Evolutionary conservation across 2,888 invertebrate genomes (phyloP).

Genomic region (Periphyllus acericola): DNA sequence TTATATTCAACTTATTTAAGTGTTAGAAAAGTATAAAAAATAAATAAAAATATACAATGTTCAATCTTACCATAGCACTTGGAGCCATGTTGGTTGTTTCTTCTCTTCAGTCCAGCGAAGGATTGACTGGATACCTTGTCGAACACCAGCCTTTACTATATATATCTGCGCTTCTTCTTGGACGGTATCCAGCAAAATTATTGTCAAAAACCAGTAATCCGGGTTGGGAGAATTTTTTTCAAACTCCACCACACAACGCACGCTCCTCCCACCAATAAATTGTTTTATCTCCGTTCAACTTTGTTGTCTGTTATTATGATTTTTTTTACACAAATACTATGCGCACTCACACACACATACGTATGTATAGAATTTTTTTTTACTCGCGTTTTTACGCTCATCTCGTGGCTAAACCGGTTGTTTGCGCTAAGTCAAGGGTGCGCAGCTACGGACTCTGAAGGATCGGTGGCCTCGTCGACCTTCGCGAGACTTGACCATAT

Average conservation of each 20-base stretch:
- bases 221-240: constrained; percentile 49
- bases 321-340: background rate
- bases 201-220: constrained; percentile 60
- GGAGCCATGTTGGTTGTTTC: constrained; percentile 28
- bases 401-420: constrained; percentile 44
- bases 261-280: constrained; percentile 37
- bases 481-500: constrained; percentile 31
- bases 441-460: constrained; percentile 34
- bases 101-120: constrained; percentile 42
- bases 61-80: constrained; percentile 36
- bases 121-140: constrained; percentile 38
- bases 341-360: no score
- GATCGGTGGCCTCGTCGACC: constrained; percentile 58
- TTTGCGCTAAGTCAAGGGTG: constrained; percentile 57
- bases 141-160: constrained; percentile 45
- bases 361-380: background rate
- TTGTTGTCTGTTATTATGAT: background rate
- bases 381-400: constrained; percentile 9
- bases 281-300: background rate
- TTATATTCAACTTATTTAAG: no score
- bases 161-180: constrained; percentile 52
- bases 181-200: constrained; percentile 46
- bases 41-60: constrained; percentile 2
- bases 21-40: no score
- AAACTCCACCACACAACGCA: background rate